Conservation (phyloP, 2,888 invertebrate genomes). For the Cheilosia vernalis region DNA sequence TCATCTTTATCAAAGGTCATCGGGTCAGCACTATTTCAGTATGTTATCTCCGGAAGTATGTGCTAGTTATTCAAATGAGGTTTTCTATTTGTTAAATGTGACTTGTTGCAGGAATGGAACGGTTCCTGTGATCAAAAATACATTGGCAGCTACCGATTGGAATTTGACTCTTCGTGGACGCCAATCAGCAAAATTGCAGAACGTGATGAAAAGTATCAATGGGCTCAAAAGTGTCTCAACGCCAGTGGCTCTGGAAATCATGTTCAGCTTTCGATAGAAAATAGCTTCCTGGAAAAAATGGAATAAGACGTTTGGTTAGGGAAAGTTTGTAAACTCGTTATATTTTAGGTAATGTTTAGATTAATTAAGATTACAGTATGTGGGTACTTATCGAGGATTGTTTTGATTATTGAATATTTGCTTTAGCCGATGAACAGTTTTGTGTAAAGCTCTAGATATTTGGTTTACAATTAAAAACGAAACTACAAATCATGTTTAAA, state of each 20-base stretch:
- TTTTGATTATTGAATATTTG: too few relatives aligned
- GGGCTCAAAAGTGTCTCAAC: constrained; percentile 77
- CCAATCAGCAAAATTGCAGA: constrained; percentile 83
- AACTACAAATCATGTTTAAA: too few relatives aligned
- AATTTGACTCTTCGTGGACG: constrained; percentile 89
- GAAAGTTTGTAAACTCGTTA: too few relatives aligned
- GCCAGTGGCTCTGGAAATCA: constrained; percentile 13
- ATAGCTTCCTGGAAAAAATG: constrained; percentile 57
- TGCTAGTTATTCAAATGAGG: neutral
- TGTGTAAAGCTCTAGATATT: too few relatives aligned
- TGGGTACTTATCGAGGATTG: neutral
- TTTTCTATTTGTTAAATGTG: constrained; percentile 73
- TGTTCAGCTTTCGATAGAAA: constrained; percentile 59
- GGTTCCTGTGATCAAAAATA: constrained; percentile 85
- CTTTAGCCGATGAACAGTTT: too few relatives aligned
- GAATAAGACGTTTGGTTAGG: constrained; percentile 3
- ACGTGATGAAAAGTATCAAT: constrained; percentile 80
- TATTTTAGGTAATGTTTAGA: neutral
- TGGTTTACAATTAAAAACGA: too few relatives aligned
- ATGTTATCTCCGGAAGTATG: constrained; percentile 89
- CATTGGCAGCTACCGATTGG: constrained; percentile 87
- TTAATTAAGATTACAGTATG: constrained; percentile 1
- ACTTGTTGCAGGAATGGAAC: constrained; percentile 87
- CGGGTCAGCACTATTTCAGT: constrained; percentile 89
- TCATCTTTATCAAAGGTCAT: constrained; percentile 87